Evolutionary conservation across 2,888 invertebrate species (phyloP), one percentile per base, ranked within the genome.

Genomic region (Pseudoips prasinana): DNA sequence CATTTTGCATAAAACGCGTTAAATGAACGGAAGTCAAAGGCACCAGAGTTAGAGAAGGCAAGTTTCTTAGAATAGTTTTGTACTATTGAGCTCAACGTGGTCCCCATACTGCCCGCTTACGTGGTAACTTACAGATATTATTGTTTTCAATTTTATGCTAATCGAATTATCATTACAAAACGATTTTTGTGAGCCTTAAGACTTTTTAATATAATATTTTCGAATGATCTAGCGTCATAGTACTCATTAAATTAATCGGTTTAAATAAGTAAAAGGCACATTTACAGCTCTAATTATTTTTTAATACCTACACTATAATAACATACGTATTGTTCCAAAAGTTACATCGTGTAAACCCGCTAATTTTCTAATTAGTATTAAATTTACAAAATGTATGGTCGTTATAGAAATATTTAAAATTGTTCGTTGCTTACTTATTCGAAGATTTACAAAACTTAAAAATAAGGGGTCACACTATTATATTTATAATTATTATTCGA

Each of bases 401-500:
- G 35, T 34, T 30, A 10, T 46, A 26, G 26, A 46, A 52, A 46
- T 35, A 32, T 42, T 30, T 31, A 34, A 33, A 28, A 32, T 42
- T 29, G 25, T 38, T 39, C 24, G 29, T 39, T 25, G 29, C 40
- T 42, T 41, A 39, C 8, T 26, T 39, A 7, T 31, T 5, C 14
- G 2, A 14, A 14, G 33, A 33, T 27, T 39, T 37, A 39, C 14
- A 14, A 2, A 5, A 41, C 35, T 43, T 39, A 47, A 10, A 39
- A 18, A 24, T 39, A 49, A 49, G 51, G 45, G 52, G 42, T 45
- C 60, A 59, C 51, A 46, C 58, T 8, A 23, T 49, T 42, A 31
- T 45, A 43, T 32, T 64, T 64, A 64, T 64, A 64, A 69, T 64
- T 64, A 64, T 64, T 64, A 69, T 64, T 66, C 61, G 81, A 77